These are phyloP conservation scores for Erebia palarica DNA, from an alignment of 2,888 invertebrate genomes.

Conservation along the genomic window DNA sequence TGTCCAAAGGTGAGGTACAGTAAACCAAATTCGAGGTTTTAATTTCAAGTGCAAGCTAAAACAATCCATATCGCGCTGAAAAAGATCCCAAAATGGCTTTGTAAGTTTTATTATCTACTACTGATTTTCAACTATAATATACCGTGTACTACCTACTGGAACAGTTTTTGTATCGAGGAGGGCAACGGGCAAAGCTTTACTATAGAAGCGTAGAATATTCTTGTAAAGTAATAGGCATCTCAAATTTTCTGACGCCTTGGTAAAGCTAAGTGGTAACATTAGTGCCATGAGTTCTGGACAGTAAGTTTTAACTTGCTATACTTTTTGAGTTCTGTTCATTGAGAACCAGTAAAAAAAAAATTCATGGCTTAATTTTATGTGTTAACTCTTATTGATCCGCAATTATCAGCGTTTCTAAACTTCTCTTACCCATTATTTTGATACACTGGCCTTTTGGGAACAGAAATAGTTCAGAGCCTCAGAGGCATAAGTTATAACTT, in stretches of 20 bases:
- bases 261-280: no score
- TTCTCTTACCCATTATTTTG: neutral
- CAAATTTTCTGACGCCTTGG: neutral
- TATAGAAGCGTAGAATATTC: neutral
- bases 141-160: neutral
- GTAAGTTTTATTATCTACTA: neutral
- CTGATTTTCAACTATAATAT: neutral
- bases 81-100: slow-evolving; percentile 20
- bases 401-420: neutral
- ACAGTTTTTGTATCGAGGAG: slow-evolving; percentile 15
- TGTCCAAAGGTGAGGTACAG: slow-evolving; percentile 20
- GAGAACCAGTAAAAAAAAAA: neutral
- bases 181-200: neutral
- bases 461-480: neutral
- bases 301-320: neutral
- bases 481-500: slow-evolving; percentile 3
- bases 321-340: neutral
- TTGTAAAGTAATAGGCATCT: slow-evolving; percentile 16
- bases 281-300: no score
- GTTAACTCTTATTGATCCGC: neutral
- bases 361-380: neutral
- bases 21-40: slow-evolving; percentile 17
- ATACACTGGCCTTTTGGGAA: neutral
- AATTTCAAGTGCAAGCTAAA: slow-evolving; percentile 25
- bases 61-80: slow-evolving; percentile 21